Conservation (phyloP, 2,797 vertebrate genomes). For the Poecilia velifera region DNA sequence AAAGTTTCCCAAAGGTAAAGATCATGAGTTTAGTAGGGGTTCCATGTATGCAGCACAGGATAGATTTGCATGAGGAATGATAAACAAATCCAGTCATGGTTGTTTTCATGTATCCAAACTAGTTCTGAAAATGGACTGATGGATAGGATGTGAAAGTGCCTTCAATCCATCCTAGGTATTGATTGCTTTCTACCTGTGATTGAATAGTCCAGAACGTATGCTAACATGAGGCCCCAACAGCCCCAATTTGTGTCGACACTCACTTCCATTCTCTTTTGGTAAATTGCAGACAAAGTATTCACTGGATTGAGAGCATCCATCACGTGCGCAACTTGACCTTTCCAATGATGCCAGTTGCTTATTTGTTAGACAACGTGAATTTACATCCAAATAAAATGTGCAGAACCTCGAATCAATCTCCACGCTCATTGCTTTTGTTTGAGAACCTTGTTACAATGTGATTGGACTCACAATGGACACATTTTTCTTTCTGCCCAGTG, state of each 20-base stretch:
- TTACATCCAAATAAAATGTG: neutral
- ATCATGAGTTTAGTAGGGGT: neutral
- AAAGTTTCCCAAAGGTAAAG: neutral
- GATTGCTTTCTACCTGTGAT: neutral
- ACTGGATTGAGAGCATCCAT: constrained; percentile 5
- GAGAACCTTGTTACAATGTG: neutral
- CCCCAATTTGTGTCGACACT: neutral
- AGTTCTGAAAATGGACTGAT: neutral
- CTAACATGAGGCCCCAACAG: constrained; percentile 1
- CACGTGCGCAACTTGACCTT: constrained; percentile 4
- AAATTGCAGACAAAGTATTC: constrained; percentile 13
- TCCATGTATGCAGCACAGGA: neutral
- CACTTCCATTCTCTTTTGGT: neutral
- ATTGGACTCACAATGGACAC: neutral
- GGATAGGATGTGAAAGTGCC: neutral
- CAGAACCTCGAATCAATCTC: neutral
- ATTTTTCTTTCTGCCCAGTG: neutral
- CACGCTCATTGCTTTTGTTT: neutral
- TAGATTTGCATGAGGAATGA: neutral
- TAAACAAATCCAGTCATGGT: neutral
- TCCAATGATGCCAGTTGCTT: neutral
- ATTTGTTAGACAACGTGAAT: constrained; percentile 2
- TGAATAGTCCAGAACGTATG: neutral
- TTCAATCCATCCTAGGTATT: neutral
- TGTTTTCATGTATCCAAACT: neutral